Percentiles rank a stretch among this genome's conserved stretches.
Conservation (phyloP, 2,888 invertebrate genomes). For the Nebria brevicollis region DNA sequence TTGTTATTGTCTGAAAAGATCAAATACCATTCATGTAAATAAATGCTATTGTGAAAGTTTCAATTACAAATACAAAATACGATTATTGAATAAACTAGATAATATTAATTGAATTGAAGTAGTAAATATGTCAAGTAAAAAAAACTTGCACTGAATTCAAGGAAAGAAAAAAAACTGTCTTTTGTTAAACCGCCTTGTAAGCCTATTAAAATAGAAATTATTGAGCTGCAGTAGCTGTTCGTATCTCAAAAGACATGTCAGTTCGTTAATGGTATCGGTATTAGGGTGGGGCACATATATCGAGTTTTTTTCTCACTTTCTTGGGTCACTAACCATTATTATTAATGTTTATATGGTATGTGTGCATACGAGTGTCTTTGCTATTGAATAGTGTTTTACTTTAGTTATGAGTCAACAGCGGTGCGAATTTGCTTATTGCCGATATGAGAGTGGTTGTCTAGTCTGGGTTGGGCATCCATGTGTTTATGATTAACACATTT, state of each 20-base stretch:
- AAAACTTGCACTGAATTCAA: background rate
- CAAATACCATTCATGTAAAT: background rate
- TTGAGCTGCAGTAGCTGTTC: conserved; percentile 39
- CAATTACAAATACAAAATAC: background rate
- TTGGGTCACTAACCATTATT: conserved; percentile 19
- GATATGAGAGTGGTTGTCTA: background rate
- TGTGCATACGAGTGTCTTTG: background rate
- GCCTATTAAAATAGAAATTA: conserved; percentile 45
- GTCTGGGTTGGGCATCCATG: conserved; percentile 17
- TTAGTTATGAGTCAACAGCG: background rate
- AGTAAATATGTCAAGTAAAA: conserved; percentile 15
- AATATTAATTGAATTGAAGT: conserved; percentile 2
- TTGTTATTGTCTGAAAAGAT: background rate
- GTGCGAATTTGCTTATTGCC: background rate
- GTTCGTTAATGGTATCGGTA: conserved; percentile 35
- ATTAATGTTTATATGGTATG: conserved; percentile 15
- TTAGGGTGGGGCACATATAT: conserved; percentile 32
- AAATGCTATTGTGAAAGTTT: conserved; percentile 1
- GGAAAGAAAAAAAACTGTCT: conserved; percentile 19
- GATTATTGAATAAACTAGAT: conserved; percentile 1
- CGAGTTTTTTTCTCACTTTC: background rate
- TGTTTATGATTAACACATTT: conserved; percentile 39
- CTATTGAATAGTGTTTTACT: conserved; percentile 1
- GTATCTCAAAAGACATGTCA: conserved; percentile 37
- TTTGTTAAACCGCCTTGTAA: conserved; percentile 20